Evolutionary conservation across 2,113 vertebrate genomes (phyloP).

Genomic region (Sterna hirundo): DNA sequence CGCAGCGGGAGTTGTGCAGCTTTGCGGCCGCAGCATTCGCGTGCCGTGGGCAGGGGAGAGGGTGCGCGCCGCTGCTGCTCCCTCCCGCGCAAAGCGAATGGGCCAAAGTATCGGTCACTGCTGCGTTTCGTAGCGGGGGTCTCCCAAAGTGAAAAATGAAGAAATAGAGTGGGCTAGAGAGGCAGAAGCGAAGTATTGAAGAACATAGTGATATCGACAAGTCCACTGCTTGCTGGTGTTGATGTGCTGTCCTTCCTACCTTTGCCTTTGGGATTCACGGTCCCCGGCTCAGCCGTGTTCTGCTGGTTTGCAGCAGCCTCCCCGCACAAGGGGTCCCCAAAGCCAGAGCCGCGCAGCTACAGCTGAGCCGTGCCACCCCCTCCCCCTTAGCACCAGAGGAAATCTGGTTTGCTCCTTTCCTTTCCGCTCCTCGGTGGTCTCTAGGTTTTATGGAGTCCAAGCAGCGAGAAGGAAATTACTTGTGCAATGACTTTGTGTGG

Average conservation of each 20-base stretch:
- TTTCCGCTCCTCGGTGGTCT: neutral
- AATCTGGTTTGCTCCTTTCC: neutral
- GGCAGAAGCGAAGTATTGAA: neutral
- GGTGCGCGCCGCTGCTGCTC: rapidly evolving
- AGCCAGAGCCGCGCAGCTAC: neutral
- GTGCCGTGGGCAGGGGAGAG: rapidly evolving
- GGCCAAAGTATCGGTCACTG: neutral
- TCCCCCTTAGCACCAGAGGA: neutral
- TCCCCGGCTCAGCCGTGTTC: rapidly evolving
- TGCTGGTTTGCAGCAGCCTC: neutral
- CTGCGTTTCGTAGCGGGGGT: neutral
- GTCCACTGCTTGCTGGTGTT: neutral
- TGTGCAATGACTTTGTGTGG: neutral
- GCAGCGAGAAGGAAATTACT: neutral
- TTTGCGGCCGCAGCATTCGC: neutral
- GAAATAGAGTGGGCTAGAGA: neutral
- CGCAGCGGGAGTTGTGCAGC: neutral
- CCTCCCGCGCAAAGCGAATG: neutral
- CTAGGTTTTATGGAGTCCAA: neutral
- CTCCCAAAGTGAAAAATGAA: neutral
- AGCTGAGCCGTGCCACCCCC: neutral
- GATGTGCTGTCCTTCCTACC: neutral
- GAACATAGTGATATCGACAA: neutral
- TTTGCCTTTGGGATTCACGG: neutral
- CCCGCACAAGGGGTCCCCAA: neutral